phyloP scores from a whole-genome alignment of 2,113 vertebrate genomes.

The Plectropomus leopardus region DNA sequence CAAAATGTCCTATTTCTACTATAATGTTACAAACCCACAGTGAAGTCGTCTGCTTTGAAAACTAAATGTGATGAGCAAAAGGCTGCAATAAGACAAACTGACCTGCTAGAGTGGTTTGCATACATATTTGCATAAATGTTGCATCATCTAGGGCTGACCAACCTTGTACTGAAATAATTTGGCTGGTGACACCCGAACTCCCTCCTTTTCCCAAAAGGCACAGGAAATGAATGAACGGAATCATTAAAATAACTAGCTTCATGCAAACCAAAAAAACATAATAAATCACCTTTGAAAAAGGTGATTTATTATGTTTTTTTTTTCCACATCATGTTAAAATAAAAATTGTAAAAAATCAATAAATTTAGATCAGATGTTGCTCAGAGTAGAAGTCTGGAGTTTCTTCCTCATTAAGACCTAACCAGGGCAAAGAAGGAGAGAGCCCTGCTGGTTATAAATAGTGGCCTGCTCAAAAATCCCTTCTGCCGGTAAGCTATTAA shows the following conservation, averaged over 20 bases:
- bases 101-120: conserved; percentile 15
- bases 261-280: no score
- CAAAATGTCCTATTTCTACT: background rate
- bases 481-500: conserved; percentile 69
- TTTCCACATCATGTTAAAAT: background rate
- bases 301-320: background rate
- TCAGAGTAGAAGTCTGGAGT: background rate
- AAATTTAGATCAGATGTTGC: background rate
- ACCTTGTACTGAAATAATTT: background rate
- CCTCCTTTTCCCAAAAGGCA: background rate
- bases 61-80: conserved; percentile 3
- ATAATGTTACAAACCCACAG: background rate
- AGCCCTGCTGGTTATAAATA: conserved; percentile 62
- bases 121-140: conserved; percentile 37
- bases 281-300: no score
- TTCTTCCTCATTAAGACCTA: conserved; percentile 16
- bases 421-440: conserved; percentile 25
- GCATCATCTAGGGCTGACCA: background rate
- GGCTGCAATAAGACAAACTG: conserved; percentile 13
- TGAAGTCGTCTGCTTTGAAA: background rate
- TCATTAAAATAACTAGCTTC: background rate
- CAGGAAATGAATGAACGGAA: background rate
- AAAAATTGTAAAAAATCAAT: background rate
- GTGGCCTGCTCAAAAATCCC: conserved; percentile 35
- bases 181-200: background rate